These are phyloP conservation scores for Hydrotaea diabolus DNA, from an alignment of 2,888 invertebrate genomes.

Conservation along the genomic window DNA sequence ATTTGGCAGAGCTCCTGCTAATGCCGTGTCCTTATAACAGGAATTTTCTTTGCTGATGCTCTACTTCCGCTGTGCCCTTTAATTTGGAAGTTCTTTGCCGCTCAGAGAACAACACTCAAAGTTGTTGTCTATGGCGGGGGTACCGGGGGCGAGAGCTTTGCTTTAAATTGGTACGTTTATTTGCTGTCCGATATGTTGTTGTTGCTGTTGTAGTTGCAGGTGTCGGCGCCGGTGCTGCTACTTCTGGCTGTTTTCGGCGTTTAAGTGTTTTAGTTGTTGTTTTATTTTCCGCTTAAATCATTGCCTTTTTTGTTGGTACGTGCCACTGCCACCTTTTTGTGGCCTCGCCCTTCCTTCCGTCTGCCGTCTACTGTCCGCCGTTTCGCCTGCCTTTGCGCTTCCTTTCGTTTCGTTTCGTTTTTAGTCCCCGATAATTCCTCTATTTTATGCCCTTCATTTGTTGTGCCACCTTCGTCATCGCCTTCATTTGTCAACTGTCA, in stretches of 20 bases:
- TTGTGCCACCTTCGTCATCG: neutral
- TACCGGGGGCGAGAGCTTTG: neutral
- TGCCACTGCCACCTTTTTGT: constrained; percentile 12
- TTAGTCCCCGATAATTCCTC: neutral
- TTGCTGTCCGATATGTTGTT: neutral
- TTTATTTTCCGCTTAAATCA: constrained; percentile 34
- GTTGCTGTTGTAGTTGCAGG: neutral
- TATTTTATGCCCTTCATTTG: neutral
- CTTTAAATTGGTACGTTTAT: neutral
- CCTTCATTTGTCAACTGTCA: constrained; percentile 21
- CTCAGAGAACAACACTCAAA: neutral
- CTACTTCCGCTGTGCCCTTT: neutral
- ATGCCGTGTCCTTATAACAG: neutral
- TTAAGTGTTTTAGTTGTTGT: neutral
- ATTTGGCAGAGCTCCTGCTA: neutral
- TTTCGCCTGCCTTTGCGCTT: too few species aligned
- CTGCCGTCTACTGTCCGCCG: too few species aligned
- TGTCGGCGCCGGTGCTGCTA: too few species aligned
- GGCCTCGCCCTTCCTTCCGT: too few species aligned
- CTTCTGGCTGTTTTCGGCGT: too few species aligned
- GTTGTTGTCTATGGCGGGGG: constrained; percentile 9
- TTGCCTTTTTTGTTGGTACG: constrained; percentile 22
- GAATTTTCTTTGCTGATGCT: neutral
- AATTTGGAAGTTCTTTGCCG: neutral
- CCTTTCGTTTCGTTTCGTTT: neutral